These are phyloP conservation scores for Aselliscus stoliczkanus DNA, from an alignment of 2,797 vertebrate species.

Conservation along the genomic window DNA sequence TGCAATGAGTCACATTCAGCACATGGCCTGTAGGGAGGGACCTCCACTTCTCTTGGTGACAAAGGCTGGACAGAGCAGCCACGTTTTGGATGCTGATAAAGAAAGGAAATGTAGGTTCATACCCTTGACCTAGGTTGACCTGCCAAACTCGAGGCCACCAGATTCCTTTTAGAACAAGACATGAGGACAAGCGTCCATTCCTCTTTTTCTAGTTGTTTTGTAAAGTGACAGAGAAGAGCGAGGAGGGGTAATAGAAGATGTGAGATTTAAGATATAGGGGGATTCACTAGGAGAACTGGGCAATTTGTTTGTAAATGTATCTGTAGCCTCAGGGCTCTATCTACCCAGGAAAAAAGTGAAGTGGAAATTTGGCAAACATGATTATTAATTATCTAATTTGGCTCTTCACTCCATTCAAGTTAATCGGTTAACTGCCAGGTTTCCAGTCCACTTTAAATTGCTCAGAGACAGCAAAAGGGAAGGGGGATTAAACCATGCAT, in stretches of 20 bases:
- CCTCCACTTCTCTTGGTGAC: background rate
- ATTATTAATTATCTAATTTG: slow-evolving; percentile 50
- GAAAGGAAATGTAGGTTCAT: background rate
- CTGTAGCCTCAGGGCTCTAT: background rate
- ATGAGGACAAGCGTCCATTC: background rate
- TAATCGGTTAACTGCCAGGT: slow-evolving; percentile 37
- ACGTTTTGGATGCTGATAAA: background rate
- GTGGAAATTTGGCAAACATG: slow-evolving; percentile 52
- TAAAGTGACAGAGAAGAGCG: background rate
- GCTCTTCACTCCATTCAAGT: slow-evolving; percentile 40
- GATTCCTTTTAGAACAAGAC: background rate
- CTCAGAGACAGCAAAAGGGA: background rate
- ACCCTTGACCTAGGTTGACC: background rate
- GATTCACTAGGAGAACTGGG: background rate
- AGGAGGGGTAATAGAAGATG: background rate
- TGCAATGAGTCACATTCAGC: background rate
- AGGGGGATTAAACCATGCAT: background rate
- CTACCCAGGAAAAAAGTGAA: slow-evolving; percentile 5
- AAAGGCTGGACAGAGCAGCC: background rate
- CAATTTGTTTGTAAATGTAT: background rate
- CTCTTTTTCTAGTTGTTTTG: background rate
- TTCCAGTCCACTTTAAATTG: background rate
- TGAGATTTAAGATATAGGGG: background rate
- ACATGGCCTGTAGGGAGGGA: background rate
- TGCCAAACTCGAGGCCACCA: background rate